These are phyloP conservation scores for Nymphalis urticae DNA, from an alignment of 2,888 invertebrate genomes.

Conservation along the genomic window DNA sequence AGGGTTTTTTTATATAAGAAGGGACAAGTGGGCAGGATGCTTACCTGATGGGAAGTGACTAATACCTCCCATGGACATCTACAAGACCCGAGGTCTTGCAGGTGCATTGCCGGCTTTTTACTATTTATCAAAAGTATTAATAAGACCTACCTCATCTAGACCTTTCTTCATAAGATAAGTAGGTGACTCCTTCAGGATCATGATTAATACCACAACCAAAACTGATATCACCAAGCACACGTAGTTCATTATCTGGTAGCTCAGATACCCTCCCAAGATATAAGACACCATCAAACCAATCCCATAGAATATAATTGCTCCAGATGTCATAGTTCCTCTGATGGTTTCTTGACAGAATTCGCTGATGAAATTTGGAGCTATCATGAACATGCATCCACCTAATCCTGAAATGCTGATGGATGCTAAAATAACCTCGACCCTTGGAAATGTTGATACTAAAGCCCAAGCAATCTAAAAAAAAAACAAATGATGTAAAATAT, in stretches of 20 bases:
- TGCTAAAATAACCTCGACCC: constrained; percentile 55
- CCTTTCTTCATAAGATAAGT: constrained; percentile 47
- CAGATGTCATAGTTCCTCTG: constrained; percentile 48
- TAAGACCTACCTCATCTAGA: constrained; percentile 47
- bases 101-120: too few relatives aligned
- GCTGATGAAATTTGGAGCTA: constrained; percentile 50
- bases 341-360: constrained; percentile 51
- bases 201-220: constrained; percentile 45
- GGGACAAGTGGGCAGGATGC: too few relatives aligned
- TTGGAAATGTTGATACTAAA: constrained; percentile 48
- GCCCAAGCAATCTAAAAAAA: constrained; percentile 58
- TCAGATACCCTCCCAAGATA: constrained; percentile 55
- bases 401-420: constrained; percentile 60
- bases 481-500: too few relatives aligned
- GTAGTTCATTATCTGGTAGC: constrained; percentile 57
- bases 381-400: constrained; percentile 51
- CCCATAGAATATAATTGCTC: constrained; percentile 45
- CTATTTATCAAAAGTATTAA: background rate
- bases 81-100: too few relatives aligned
- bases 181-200: constrained; percentile 55
- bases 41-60: too few relatives aligned
- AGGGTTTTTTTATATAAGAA: too few relatives aligned
- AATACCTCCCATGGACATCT: too few relatives aligned
- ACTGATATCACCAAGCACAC: constrained; percentile 49
- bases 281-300: constrained; percentile 49